A percentile compares a stretch with the other conserved stretches of the same genome.
phyloP scores from a whole-genome alignment of 2,888 invertebrate species.

The Amorpha juglandis region DNA sequence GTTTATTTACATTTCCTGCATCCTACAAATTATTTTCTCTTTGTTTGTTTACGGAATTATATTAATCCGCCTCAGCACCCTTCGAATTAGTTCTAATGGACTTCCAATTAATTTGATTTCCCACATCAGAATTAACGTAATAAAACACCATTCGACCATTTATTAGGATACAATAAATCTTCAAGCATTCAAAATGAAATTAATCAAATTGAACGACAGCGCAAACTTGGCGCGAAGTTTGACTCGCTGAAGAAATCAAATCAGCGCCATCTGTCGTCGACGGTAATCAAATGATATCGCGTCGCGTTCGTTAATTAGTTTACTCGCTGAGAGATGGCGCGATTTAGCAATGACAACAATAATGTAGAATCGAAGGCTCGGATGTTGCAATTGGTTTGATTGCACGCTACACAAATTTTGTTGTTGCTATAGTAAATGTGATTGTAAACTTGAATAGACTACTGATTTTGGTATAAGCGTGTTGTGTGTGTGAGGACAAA shows the following conservation, averaged over 20 bases:
- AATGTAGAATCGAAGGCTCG: slow-evolving; percentile 22
- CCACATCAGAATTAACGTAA: slow-evolving; percentile 41
- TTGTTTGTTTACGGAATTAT: slow-evolving; percentile 7
- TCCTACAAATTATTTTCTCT: not conserved
- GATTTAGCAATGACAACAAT: slow-evolving; percentile 22
- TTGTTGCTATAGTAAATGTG: not conserved
- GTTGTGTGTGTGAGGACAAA: too few species aligned
- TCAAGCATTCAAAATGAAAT: slow-evolving; percentile 71
- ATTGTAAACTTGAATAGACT: slow-evolving; percentile 1
- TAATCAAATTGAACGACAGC: slow-evolving; percentile 55
- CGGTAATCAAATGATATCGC: slow-evolving; percentile 78
- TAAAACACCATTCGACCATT: slow-evolving; percentile 59
- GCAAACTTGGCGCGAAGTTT: slow-evolving; percentile 63
- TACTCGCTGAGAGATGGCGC: slow-evolving; percentile 57
- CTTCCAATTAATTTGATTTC: slow-evolving; percentile 31
- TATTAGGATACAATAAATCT: slow-evolving; percentile 70
- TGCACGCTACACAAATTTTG: not conserved
- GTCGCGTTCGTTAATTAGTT: slow-evolving; percentile 71
- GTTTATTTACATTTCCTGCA: not conserved
- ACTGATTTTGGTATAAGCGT: not conserved
- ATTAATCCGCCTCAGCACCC: slow-evolving; percentile 14
- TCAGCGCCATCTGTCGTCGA: slow-evolving; percentile 71
- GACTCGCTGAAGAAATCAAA: slow-evolving; percentile 60
- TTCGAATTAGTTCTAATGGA: slow-evolving; percentile 22
- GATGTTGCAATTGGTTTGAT: slow-evolving; percentile 1